Conservation (phyloP, 1,140 invertebrate species). For the Acromyrmex heyeri region DNA sequence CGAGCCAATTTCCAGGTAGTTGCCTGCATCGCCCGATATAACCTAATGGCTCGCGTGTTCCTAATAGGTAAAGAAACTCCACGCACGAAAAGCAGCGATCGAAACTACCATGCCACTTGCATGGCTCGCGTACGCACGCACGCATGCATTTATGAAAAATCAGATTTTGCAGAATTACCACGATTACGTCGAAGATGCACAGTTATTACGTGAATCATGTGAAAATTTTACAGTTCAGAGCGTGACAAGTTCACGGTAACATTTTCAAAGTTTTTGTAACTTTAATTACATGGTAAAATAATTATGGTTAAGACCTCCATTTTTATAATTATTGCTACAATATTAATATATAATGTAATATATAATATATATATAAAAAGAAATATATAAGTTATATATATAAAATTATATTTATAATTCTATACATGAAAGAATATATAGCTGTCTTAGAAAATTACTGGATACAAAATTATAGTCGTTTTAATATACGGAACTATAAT, state of each 20-base stretch:
- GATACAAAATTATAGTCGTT: no score
- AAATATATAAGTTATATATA: no score
- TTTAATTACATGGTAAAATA: no score
- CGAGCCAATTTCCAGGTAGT: slow-evolving; percentile 60
- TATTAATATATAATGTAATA: no score
- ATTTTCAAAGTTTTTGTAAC: neutral
- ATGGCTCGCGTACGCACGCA: slow-evolving; percentile 2
- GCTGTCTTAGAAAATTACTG: no score
- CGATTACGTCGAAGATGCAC: neutral
- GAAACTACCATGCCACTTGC: slow-evolving; percentile 1
- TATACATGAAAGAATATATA: no score
- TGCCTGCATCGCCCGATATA: slow-evolving; percentile 12
- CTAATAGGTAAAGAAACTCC: slow-evolving; percentile 65
- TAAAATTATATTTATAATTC: no score
- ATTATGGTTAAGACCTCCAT: no score
- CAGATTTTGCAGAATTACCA: slow-evolving; percentile 64
- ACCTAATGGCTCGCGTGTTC: slow-evolving; percentile 63
- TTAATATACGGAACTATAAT: no score
- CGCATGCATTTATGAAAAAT: slow-evolving; percentile 56
- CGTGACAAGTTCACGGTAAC: neutral
- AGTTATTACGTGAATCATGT: slow-evolving; percentile 62
- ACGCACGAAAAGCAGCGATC: slow-evolving; percentile 65
- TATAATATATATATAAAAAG: no score
- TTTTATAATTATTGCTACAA: no score
- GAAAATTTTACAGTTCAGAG: slow-evolving; percentile 33